These are phyloP conservation scores for Beroe forskalii DNA, from an alignment of 37 sponge, comb jelly and placozoan species.

Conservation along the genomic window DNA sequence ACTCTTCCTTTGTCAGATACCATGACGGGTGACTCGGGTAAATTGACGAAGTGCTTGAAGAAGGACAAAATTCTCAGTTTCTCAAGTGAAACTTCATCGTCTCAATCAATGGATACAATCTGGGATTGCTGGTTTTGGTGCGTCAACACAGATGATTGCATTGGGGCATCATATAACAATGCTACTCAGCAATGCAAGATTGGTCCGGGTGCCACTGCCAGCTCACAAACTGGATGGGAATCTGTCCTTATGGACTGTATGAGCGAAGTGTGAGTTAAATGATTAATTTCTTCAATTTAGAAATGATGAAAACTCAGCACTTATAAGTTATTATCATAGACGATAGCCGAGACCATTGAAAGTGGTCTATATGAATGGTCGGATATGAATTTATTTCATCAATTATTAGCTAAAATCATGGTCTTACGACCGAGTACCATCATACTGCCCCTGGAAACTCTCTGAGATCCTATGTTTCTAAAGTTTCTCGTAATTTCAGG, in stretches of 20 bases:
- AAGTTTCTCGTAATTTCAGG: neutral
- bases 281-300: no score
- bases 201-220: neutral
- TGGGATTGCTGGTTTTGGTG: constrained; percentile 43
- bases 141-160: neutral
- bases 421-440: no score
- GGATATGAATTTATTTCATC: no score
- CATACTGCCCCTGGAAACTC: no score
- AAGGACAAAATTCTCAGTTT: neutral
- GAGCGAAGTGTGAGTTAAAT: neutral
- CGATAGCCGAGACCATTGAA: no score
- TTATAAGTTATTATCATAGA: no score
- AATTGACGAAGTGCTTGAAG: neutral
- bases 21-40: neutral
- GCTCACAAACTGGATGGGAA: neutral
- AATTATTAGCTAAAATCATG: no score
- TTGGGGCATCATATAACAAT: neutral
- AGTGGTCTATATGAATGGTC: no score
- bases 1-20: neutral
- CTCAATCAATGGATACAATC: neutral
- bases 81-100: neutral
- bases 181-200: neutral
- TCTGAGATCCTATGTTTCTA: no score
- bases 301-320: no score
- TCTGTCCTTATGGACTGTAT: neutral